Evolutionary conservation across 2,113 vertebrate species (phyloP).

Genomic region (Petaurus breviceps): DNA sequence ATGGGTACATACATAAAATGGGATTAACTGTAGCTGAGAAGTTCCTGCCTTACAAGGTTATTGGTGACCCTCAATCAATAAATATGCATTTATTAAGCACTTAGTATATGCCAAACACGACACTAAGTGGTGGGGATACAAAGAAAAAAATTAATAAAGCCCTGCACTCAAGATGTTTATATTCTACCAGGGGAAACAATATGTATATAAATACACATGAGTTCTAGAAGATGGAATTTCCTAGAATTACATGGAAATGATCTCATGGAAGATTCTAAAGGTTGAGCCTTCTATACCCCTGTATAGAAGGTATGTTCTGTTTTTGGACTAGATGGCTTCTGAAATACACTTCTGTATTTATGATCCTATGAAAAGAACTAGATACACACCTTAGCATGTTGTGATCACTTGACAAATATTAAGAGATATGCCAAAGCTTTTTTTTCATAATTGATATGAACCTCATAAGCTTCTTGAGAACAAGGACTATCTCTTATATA

Average conservation of each 20-base stretch:
- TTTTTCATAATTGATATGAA: not conserved
- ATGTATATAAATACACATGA: not conserved
- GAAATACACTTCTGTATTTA: not conserved
- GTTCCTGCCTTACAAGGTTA: not conserved
- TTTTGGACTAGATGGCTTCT: not conserved
- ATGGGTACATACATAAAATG: not conserved
- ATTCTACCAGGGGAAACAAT: not conserved
- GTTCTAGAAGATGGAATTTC: not conserved
- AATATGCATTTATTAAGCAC: not conserved
- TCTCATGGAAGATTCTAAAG: accelerated
- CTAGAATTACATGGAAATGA: not conserved
- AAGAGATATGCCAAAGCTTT: not conserved
- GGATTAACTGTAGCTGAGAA: not conserved
- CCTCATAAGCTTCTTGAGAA: too few species aligned
- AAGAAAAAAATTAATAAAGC: too few species aligned
- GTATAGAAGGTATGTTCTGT: accelerated
- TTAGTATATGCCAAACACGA: not conserved
- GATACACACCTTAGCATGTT: not conserved
- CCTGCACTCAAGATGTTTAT: not conserved
- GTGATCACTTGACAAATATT: not conserved
- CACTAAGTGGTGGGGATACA: not conserved
- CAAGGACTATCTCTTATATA: not conserved
- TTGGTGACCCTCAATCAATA: not conserved
- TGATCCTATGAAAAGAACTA: not conserved
- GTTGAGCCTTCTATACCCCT: not conserved